Percentiles rank a stretch among this genome's conserved stretches.
Evolutionary conservation across 2,797 vertebrate genomes (phyloP).

Genomic region (Crenichthys baileyi): DNA sequence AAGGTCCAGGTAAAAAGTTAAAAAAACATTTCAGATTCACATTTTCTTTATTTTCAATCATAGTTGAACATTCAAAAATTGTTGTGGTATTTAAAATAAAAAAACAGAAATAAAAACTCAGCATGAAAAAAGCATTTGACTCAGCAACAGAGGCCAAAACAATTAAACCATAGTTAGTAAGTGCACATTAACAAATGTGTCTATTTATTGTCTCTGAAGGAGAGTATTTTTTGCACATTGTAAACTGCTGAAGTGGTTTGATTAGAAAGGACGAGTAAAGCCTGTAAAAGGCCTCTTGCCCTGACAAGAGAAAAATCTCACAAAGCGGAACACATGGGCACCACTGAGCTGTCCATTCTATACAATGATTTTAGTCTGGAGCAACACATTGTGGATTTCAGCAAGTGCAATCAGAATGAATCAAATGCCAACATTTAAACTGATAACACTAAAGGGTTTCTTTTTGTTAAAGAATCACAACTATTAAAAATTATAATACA

Average conservation of each 20-base stretch:
- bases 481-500: too few relatives aligned
- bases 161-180: slow-evolving; percentile 37
- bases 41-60: neutral
- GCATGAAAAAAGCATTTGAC: slow-evolving; percentile 18
- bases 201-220: slow-evolving; percentile 49
- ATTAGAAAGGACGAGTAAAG: neutral
- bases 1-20: neutral
- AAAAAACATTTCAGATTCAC: neutral
- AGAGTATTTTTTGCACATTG: neutral
- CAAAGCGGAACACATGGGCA: too few relatives aligned
- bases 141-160: slow-evolving; percentile 35
- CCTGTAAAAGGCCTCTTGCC: too few relatives aligned
- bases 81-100: too few relatives aligned
- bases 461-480: too few relatives aligned
- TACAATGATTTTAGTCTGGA: too few relatives aligned
- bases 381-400: neutral
- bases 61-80: too few relatives aligned
- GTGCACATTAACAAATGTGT: slow-evolving; percentile 53
- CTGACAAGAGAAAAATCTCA: too few relatives aligned
- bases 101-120: slow-evolving; percentile 29
- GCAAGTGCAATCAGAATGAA: neutral
- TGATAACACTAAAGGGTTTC: too few relatives aligned
- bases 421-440: too few relatives aligned
- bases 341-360: too few relatives aligned
- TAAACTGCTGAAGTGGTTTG: neutral